Conservation (phyloP, 1,140 invertebrate species). For the Melitaea cinxia region DNA sequence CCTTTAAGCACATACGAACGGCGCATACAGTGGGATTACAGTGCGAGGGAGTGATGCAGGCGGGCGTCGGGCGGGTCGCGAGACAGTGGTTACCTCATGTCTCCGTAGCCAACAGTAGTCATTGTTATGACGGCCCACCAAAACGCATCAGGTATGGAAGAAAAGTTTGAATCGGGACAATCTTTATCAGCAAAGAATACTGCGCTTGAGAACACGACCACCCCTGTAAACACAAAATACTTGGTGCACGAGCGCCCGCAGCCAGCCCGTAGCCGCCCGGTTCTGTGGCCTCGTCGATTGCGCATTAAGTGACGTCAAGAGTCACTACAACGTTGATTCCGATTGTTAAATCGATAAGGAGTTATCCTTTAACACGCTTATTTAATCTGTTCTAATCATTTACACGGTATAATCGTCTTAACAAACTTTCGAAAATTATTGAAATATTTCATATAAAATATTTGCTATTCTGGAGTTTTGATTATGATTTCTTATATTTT, state of each 20-base stretch:
- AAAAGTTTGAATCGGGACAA: conserved; percentile 97
- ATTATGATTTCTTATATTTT: conserved; percentile 26
- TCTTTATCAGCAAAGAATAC: conserved; percentile 99
- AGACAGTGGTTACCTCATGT: conserved; percentile 92
- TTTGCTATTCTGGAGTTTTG: conserved; percentile 38
- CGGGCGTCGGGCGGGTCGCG: conserved; percentile 59
- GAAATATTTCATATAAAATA: background rate
- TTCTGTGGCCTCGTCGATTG: conserved; percentile 23
- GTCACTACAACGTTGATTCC: background rate
- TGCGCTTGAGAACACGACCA: conserved; percentile 98
- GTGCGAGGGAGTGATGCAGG: conserved; percentile 69
- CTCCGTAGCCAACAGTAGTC: conserved; percentile 98
- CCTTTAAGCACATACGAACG: conserved; percentile 88
- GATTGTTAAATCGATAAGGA: no score
- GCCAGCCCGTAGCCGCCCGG: conserved; percentile 44
- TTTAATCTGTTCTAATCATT: background rate
- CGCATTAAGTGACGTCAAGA: conserved; percentile 2
- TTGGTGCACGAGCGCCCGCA: conserved; percentile 56
- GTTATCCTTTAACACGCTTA: background rate
- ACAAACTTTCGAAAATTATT: background rate
- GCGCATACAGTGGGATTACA: conserved; percentile 77
- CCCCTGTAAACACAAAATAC: conserved; percentile 85
- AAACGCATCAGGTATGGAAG: conserved; percentile 97
- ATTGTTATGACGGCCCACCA: conserved; percentile 98
- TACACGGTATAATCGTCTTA: background rate